Evolutionary conservation across 2,113 vertebrate species (phyloP).

Genomic region (Picathartes gymnocephalus): DNA sequence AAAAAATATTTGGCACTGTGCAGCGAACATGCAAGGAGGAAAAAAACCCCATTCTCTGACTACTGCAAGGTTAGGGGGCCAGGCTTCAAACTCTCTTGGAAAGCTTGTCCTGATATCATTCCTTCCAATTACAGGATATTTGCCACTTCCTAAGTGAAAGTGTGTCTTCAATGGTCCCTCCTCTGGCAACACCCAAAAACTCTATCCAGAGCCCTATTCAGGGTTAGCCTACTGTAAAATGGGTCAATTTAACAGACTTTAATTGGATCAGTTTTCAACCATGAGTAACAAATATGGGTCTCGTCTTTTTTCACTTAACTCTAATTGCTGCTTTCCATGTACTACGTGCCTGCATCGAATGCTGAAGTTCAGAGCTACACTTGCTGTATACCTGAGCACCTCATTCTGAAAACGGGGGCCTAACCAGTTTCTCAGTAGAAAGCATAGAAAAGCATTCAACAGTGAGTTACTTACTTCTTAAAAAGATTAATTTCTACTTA

Average conservation of each 20-base stretch:
- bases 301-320: conserved; percentile 44
- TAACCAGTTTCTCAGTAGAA: background rate
- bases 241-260: conserved; percentile 50
- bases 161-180: conserved; percentile 19
- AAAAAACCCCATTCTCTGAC: background rate
- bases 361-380: conserved; percentile 13
- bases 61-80: background rate
- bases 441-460: background rate
- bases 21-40: background rate
- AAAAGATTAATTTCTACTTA: conserved; percentile 39
- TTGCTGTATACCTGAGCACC: conserved; percentile 41
- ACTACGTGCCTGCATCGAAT: background rate
- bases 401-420: background rate
- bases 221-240: conserved; percentile 46
- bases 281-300: conserved; percentile 38
- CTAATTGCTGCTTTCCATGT: conserved; percentile 26
- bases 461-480: background rate
- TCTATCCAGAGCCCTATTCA: conserved; percentile 47
- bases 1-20: background rate
- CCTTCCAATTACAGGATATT: background rate
- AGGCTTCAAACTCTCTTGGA: background rate
- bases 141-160: background rate
- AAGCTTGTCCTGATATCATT: background rate
- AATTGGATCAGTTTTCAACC: conserved; percentile 63
- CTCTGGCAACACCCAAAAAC: conserved; percentile 38